Evolutionary conservation across 2,888 invertebrate species (phyloP), one percentile per base, ranked within the genome.

Genomic region (Meteorus cinctellus): DNA sequence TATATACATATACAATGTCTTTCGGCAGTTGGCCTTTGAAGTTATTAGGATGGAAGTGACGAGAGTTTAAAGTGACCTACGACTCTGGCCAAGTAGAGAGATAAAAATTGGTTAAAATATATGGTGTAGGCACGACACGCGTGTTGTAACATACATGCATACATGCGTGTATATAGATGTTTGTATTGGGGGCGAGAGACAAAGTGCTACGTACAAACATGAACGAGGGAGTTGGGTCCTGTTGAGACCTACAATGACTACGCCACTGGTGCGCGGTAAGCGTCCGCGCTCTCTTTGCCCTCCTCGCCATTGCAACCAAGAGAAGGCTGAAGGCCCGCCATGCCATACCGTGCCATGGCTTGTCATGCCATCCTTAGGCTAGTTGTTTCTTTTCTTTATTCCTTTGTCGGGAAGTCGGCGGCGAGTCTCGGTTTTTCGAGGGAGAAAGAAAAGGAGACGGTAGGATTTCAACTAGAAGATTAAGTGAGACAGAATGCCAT

Each of bases 391-490:
- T 88, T 88, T 88, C 88, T 88, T 88, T 87, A 87, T 88, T 87
- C 88, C 88, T 88, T 88, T 88, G 88, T 88, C 88, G 88, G 88
- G 87, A 88, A 88, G 88, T 88, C 86, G 88, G 88, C 87, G 86
- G 86, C 87, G 86, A 87, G 86, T 86, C 87, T 87, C 86, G 85
- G 85, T 85, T 86, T 88, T 87, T 84, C 86, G 72, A 69, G 67
- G 65, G 71, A 74, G 70, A 48, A 72, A 70, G 45, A 63, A 69
- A 67, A 68, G 51, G 72, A 65, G 14, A 51, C 66, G 66, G 60
- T 45, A 41, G 66, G 68, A 67, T 72, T 63, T 62, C 60, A 60
- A 14, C 51, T 65, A 74, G 34, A 41, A 31, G 75, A 74, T 19
- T 3, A 19, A 55, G 55, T 19, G 55, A 55, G 19, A 55, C 19